phyloP scores from a whole-genome alignment of 1,140 invertebrate species.

The Drosophila lacertosa region DNA sequence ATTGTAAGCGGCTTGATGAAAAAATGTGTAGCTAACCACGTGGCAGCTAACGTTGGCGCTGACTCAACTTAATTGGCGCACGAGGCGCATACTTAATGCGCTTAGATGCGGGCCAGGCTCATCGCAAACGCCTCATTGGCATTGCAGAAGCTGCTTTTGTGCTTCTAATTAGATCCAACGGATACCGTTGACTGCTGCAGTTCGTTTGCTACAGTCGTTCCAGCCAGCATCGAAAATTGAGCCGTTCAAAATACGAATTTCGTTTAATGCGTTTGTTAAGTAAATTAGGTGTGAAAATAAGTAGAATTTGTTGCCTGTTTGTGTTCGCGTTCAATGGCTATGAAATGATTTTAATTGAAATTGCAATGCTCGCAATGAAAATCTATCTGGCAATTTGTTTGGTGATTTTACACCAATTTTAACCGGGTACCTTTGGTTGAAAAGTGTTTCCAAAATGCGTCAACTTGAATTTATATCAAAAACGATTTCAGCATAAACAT shows the following conservation, averaged over 20 bases:
- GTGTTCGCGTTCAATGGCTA: background rate
- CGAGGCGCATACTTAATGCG: slow-evolving; percentile 79
- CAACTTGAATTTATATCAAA: no score
- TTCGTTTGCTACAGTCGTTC: slow-evolving; percentile 26
- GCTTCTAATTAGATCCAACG: slow-evolving; percentile 71
- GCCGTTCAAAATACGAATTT: slow-evolving; percentile 22
- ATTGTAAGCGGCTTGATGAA: slow-evolving; percentile 61
- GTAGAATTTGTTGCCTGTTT: slow-evolving; percentile 9
- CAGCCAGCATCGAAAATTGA: slow-evolving; percentile 27
- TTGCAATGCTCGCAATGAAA: background rate
- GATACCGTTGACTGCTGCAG: slow-evolving; percentile 34
- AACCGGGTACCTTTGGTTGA: no score
- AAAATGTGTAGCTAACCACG: slow-evolving; percentile 43
- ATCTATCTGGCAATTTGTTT: slow-evolving; percentile 2
- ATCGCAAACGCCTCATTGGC: slow-evolving; percentile 33
- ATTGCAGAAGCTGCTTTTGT: slow-evolving; percentile 55
- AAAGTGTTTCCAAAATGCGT: no score
- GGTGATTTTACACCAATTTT: background rate
- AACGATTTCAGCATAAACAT: background rate
- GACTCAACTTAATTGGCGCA: slow-evolving; percentile 77
- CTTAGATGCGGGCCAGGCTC: slow-evolving; percentile 61
- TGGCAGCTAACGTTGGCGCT: slow-evolving; percentile 35
- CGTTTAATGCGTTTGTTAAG: slow-evolving; percentile 9
- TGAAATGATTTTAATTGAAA: slow-evolving; percentile 17
- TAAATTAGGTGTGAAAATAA: slow-evolving; percentile 33